These are phyloP conservation scores for Drosophila mimetica DNA, from an alignment of 2,888 invertebrate species.

Conservation along the genomic window DNA sequence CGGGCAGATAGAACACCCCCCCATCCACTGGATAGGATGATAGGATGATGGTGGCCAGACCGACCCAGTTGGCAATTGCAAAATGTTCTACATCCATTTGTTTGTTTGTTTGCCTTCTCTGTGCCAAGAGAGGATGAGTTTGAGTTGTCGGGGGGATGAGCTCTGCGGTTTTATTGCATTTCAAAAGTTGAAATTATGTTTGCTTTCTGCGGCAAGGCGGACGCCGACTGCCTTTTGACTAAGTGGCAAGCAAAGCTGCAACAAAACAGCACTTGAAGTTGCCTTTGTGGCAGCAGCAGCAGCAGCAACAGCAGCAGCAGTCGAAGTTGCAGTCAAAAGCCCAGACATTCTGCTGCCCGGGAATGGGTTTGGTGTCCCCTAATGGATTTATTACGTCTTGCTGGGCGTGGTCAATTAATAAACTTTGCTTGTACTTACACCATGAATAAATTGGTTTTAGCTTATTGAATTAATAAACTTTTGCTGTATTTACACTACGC, in stretches of 20 bases:
- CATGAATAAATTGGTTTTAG: conserved; percentile 34
- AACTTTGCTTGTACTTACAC: conserved; percentile 6
- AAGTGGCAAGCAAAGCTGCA: conserved; percentile 46
- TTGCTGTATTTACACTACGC: not conserved
- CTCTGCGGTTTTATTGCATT: conserved; percentile 59
- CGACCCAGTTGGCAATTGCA: conserved; percentile 47
- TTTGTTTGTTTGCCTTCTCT: conserved; percentile 21
- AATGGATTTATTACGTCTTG: conserved; percentile 36
- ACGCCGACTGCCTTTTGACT: conserved; percentile 48
- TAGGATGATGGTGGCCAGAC: conserved; percentile 1
- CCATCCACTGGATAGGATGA: no score
- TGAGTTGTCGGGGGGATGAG: conserved; percentile 28
- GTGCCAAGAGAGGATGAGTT: conserved; percentile 4
- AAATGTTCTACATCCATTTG: conserved; percentile 51
- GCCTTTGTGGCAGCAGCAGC: conserved; percentile 36
- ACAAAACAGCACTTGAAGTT: conserved; percentile 42
- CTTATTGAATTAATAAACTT: conserved; percentile 13
- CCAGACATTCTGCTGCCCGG: conserved; percentile 25
- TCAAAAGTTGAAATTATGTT: conserved; percentile 66
- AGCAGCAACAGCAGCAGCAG: conserved; percentile 16
- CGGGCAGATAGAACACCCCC: conserved; percentile 5
- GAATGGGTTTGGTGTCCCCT: conserved; percentile 12
- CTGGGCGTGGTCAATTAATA: conserved; percentile 39
- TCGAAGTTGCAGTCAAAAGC: conserved; percentile 20
- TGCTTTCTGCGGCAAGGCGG: conserved; percentile 57